These are phyloP conservation scores for Cataglyphis albicans DNA, from an alignment of 2,888 invertebrate genomes.

Conservation along the genomic window DNA sequence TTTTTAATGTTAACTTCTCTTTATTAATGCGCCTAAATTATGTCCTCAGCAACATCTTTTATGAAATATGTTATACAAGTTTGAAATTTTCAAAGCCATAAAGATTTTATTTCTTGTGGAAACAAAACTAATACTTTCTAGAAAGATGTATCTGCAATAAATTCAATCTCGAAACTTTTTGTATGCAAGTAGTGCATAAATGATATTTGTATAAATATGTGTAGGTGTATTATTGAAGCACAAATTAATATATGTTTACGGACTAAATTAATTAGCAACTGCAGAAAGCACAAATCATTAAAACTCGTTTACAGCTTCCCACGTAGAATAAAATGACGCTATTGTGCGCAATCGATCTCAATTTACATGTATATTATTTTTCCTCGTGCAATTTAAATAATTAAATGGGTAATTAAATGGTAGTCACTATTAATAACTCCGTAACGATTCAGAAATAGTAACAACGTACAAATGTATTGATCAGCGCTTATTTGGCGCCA, in stretches of 20 bases:
- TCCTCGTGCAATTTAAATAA: slow-evolving; percentile 18
- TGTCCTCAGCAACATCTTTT: neutral
- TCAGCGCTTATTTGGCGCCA: slow-evolving; percentile 71
- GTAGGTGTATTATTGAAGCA: neutral
- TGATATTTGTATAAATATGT: neutral
- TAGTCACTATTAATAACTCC: slow-evolving; percentile 65
- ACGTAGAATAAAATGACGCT: neutral
- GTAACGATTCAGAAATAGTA: slow-evolving; percentile 70
- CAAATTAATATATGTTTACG: neutral
- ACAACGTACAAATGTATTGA: slow-evolving; percentile 72
- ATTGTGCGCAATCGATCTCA: neutral
- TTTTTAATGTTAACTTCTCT: too few relatives aligned
- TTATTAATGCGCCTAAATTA: too few relatives aligned
- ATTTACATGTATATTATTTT: neutral
- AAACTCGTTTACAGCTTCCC: slow-evolving; percentile 6
- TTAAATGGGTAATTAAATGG: slow-evolving; percentile 7
- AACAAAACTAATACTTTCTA: neutral
- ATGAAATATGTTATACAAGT: neutral
- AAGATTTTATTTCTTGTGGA: neutral
- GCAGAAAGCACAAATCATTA: neutral
- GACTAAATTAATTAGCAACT: slow-evolving; percentile 7
- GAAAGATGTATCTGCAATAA: neutral
- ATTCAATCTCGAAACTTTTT: neutral
- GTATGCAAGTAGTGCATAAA: neutral
- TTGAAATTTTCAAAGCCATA: too few relatives aligned